Percentiles rank a stretch among this genome's conserved stretches.
phyloP scores from a whole-genome alignment of 2,113 vertebrate species.

The Nansenia antarctica region DNA sequence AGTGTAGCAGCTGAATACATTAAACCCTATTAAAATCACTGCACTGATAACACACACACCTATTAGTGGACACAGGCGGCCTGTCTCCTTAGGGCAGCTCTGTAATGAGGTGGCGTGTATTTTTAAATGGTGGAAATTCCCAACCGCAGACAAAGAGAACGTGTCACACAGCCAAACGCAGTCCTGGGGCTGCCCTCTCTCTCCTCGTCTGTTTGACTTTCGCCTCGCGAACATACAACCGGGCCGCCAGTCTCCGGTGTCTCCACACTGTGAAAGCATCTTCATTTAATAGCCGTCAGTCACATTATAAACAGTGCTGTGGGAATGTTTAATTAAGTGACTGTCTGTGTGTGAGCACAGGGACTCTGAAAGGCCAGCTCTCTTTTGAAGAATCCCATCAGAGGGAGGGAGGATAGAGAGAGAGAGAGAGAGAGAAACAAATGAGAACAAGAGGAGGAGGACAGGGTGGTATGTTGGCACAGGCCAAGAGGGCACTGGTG shows the following conservation, averaged over 20 bases:
- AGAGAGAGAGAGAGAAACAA: not conserved
- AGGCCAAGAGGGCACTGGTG: slow-evolving; percentile 25
- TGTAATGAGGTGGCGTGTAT: slow-evolving; percentile 43
- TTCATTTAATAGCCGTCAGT: slow-evolving; percentile 61
- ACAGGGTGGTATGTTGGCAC: slow-evolving; percentile 30
- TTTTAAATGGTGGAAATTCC: slow-evolving; percentile 47
- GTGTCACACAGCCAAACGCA: slow-evolving; percentile 21
- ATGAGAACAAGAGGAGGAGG: not conserved
- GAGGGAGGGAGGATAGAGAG: slow-evolving; percentile 1
- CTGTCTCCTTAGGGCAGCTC: slow-evolving; percentile 40
- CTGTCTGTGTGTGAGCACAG: slow-evolving; percentile 19
- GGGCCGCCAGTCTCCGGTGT: too few relatives aligned
- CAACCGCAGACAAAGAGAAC: slow-evolving; percentile 43
- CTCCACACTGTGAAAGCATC: slow-evolving; percentile 52
- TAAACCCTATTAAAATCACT: slow-evolving; percentile 53
- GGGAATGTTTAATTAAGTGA: slow-evolving; percentile 68
- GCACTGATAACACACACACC: slow-evolving; percentile 40
- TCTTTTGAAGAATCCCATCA: slow-evolving; percentile 44
- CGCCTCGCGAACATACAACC: too few relatives aligned
- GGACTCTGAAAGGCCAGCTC: slow-evolving; percentile 19
- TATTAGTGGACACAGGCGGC: slow-evolving; percentile 44
- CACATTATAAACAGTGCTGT: slow-evolving; percentile 37
- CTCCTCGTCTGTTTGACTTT: slow-evolving; percentile 9
- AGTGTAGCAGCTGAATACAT: slow-evolving; percentile 36
- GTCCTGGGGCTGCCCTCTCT: not conserved